Percentiles rank a stretch among this genome's conserved stretches.
Conservation (phyloP, 2,888 invertebrate genomes). For the Rotaria sp. region DNA sequence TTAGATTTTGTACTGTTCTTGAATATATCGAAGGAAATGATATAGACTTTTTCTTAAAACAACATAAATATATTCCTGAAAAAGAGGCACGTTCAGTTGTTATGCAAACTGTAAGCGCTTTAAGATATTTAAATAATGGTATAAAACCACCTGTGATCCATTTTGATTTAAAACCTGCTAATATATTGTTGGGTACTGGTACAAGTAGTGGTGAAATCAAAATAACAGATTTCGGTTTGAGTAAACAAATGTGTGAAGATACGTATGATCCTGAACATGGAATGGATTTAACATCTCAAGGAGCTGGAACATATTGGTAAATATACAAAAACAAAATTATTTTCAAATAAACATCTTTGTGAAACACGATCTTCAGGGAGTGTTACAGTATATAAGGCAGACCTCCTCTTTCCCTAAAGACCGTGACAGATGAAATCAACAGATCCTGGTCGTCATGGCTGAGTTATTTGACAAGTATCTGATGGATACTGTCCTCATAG, state of each 20-base stretch:
- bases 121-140: conserved; percentile 92
- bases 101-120: conserved; percentile 97
- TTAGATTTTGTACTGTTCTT: conserved; percentile 87
- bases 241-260: conserved; percentile 98
- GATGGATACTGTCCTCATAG: no score
- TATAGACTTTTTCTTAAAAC: conserved; percentile 99
- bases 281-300: conserved; percentile 98
- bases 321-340: no score
- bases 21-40: conserved; percentile 99
- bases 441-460: no score
- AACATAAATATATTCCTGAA: conserved; percentile 84
- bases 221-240: conserved; percentile 97
- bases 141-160: conserved; percentile 99
- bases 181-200: conserved; percentile 90
- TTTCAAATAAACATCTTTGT: no score
- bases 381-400: no score
- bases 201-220: conserved; percentile 98
- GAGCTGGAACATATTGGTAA: conserved; percentile 95
- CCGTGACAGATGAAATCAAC: no score
- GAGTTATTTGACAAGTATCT: no score
- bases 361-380: no score
- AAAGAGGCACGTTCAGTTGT: conserved; percentile 97
- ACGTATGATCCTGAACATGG: conserved; percentile 91
- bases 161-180: conserved; percentile 96
- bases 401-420: no score